Base-by-base conservation (phyloP, 2,113 vertebrate genomes). In the Leptosomus discolor region DNA sequence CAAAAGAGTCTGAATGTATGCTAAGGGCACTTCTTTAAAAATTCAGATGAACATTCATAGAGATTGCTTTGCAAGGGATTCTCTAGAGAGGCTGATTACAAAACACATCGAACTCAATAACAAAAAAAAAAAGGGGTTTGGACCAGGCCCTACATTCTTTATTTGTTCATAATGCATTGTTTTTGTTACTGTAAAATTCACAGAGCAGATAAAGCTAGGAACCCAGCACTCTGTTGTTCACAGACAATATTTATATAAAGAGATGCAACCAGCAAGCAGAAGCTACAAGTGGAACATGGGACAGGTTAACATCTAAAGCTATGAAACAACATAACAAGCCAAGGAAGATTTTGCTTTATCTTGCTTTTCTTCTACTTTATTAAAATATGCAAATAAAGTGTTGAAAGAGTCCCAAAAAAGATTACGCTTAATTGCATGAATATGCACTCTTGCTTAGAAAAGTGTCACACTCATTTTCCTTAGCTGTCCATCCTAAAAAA, bases 11-110 rank as follows among this genome's bases (percentile, higher is more conserved):
- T 80, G 39, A 90, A 94, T 91, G 46, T 39, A 88, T 83, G 76
- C 76, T 86, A 95, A 96, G 48, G 68, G 43, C 32, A 80, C 22
- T 81, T 81, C n/a, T 86, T 96, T 82, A 96, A 96, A 93, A 87
- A 90, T 94, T 96, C 88, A 95, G 69, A 85, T 79, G 82, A 93
- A 89, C 92, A 71, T 75, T 95, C 58, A 77, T 11, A 54, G 58
- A 89, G 45, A 86, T 70, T 88, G 54, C 43, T 94, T 92, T 75
- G 48, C 56, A 91, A 92, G 50, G 12, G 36, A 85, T 91, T 91
- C 80, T 92, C 73, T 74, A 58, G 64, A 91, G 73, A 75, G 87
- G 30, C n/a, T 87, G 43, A 87, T 75, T 89, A 92, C 68, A 92
- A 92, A 95, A 34, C 36, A 75, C 22, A 43, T 6, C 39, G n/a